phyloP scores from a whole-genome alignment of 2,113 vertebrate genomes.

The Andinoacara biseriatus region DNA sequence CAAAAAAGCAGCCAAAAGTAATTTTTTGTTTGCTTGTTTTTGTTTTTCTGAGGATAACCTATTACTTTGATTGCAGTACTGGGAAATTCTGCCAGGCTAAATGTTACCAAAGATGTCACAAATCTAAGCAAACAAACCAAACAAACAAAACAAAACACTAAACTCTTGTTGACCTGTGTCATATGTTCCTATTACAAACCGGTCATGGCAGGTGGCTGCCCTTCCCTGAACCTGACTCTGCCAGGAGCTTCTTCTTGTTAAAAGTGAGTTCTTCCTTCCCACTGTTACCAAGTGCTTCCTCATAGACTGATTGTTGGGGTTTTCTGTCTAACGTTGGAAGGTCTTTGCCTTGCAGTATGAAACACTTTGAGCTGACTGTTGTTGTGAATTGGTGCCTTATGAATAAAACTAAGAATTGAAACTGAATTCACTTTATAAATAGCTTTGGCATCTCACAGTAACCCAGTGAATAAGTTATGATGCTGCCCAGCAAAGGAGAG shows the following conservation, averaged over 20 bases:
- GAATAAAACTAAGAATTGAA: not conserved
- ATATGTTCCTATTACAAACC: not conserved
- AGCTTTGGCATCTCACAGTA: not conserved
- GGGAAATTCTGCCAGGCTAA: not conserved
- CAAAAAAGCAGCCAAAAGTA: not conserved
- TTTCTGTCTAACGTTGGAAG: not conserved
- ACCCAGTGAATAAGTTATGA: constrained; percentile 3
- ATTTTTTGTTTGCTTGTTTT: not conserved
- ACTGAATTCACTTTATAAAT: not conserved
- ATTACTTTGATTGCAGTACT: not conserved
- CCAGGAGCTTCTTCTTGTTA: not conserved
- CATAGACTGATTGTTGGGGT: not conserved
- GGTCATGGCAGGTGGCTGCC: not conserved
- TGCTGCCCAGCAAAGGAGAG: not conserved
- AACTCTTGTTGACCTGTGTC: too few relatives aligned
- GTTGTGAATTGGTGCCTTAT: not conserved
- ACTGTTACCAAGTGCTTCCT: not conserved
- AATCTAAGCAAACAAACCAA: not conserved
- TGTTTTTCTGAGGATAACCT: not conserved
- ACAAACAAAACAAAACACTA: not conserved
- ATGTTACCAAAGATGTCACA: not conserved
- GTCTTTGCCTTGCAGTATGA: not conserved
- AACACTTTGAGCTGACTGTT: not conserved
- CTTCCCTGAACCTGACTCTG: not conserved
- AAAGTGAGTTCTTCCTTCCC: not conserved